A percentile compares a stretch with the other conserved stretches of the same genome.
These are phyloP conservation scores for Ommatoiulus sabulosus DNA, from an alignment of 2,888 invertebrate species.

Conservation along the genomic window DNA sequence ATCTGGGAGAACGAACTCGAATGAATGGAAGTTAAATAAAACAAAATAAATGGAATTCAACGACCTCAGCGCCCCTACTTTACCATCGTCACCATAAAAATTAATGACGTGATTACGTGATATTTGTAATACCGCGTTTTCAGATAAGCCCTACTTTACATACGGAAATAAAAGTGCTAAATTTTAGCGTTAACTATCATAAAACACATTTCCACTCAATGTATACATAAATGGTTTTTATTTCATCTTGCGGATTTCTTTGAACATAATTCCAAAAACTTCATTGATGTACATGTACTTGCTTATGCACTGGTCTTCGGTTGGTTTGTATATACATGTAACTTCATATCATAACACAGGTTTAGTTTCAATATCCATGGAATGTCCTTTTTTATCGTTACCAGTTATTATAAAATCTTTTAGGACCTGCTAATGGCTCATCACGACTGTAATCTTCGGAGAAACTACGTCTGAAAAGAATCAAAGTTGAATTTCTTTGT, in stretches of 20 bases:
- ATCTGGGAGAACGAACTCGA: background rate
- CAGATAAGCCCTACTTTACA: background rate
- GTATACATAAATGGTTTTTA: background rate
- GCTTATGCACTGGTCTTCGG: background rate
- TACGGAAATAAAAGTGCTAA: background rate
- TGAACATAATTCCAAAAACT: background rate
- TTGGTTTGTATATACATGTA: background rate
- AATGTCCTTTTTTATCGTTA: background rate
- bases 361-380: background rate
- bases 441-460: slow-evolving; percentile 21
- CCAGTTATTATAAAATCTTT: slow-evolving; percentile 55
- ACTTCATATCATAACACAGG: background rate
- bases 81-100: background rate
- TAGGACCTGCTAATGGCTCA: slow-evolving; percentile 36
- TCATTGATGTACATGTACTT: background rate
- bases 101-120: background rate
- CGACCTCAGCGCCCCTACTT: background rate
- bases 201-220: background rate
- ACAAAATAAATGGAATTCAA: background rate
- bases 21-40: background rate
- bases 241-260: background rate
- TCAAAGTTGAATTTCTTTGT: no score
- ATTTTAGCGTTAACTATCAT: background rate
- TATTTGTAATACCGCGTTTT: background rate
- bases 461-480: background rate